These are phyloP conservation scores for Pachypanchax playfairii DNA, from an alignment of 2,113 vertebrate species.

Conservation along the genomic window DNA sequence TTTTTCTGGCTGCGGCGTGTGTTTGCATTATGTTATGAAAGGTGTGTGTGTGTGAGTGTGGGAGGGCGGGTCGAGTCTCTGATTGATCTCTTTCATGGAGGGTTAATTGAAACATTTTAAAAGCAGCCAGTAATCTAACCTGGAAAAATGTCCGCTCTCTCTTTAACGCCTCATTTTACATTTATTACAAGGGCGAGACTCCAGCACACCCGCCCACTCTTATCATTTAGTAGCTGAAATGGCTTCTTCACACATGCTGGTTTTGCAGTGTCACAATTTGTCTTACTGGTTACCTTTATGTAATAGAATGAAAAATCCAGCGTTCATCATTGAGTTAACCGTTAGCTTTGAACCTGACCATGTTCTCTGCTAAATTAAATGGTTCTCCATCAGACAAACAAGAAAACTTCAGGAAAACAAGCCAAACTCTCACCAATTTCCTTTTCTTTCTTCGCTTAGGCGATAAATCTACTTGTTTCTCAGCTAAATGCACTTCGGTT, in stretches of 20 bases:
- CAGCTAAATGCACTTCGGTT: conserved; percentile 42
- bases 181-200: conserved; percentile 54
- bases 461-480: conserved; percentile 48
- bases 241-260: conserved; percentile 25
- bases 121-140: conserved; percentile 47
- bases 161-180: conserved; percentile 55
- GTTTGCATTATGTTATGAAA: conserved; percentile 33
- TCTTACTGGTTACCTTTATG: conserved; percentile 27
- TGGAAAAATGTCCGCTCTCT: conserved; percentile 34
- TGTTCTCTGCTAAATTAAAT: conserved; percentile 31
- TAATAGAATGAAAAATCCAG: conserved; percentile 26
- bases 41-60: background rate
- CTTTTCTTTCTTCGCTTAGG: conserved; percentile 47
- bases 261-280: conserved; percentile 38
- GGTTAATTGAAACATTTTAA: conserved; percentile 65
- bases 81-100: conserved; percentile 42
- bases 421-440: conserved; percentile 20
- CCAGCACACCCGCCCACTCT: conserved; percentile 34
- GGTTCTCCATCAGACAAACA: conserved; percentile 5
- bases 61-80: conserved; percentile 1
- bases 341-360: conserved; percentile 37
- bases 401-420: conserved; percentile 2
- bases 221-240: conserved; percentile 44
- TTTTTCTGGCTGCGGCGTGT: conserved; percentile 25
- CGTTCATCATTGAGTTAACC: conserved; percentile 25